Evolutionary conservation across 1,140 invertebrate species (phyloP).

Genomic region (Trichonephila clavipes): DNA sequence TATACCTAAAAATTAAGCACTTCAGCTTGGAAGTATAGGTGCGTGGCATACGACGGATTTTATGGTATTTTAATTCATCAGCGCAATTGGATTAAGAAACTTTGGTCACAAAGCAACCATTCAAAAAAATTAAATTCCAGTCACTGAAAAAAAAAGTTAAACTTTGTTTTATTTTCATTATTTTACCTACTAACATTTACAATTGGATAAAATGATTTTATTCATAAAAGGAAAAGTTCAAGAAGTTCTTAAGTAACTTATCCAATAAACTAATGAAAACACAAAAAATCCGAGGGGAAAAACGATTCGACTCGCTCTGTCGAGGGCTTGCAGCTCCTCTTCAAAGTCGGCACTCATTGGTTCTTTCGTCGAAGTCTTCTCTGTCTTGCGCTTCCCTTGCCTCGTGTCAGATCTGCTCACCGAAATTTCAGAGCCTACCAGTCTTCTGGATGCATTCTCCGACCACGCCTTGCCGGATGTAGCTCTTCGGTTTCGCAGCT

Average conservation of each 20-base stretch:
- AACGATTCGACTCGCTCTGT: slow-evolving; percentile 7
- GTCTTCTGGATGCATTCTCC: not conserved
- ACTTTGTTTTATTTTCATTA: no score
- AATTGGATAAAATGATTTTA: no score
- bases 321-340: slow-evolving; percentile 22
- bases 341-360: slow-evolving; percentile 16
- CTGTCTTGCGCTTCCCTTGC: not conserved
- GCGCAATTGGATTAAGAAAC: no score
- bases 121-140: no score
- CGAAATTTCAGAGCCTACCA: not conserved
- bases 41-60: no score
- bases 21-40: no score
- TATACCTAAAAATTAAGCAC: no score
- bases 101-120: no score
- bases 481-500: not conserved
- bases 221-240: not conserved
- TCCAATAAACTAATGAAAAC: slow-evolving; percentile 52
- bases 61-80: no score
- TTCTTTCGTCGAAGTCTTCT: not conserved
- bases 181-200: no score
- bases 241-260: not conserved
- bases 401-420: not conserved
- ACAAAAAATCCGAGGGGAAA: slow-evolving; percentile 25
- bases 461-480: not conserved
- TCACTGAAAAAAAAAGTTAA: no score